Conservation (phyloP, 2,113 vertebrate genomes). For the Myrmophylax atrothorax region DNA sequence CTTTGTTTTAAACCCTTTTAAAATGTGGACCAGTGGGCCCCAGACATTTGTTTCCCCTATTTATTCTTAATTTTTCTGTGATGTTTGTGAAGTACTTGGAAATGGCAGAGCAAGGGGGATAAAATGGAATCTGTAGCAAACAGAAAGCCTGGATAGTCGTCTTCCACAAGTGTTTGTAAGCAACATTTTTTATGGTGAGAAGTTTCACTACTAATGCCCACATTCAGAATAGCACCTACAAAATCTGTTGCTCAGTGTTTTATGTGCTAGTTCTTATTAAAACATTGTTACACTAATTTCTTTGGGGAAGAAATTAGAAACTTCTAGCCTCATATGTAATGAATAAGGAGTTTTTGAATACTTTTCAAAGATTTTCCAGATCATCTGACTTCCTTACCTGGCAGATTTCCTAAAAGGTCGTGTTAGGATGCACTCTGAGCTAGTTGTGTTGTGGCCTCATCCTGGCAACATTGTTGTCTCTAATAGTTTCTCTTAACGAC, state of each 20-base stretch:
- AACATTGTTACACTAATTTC: not conserved
- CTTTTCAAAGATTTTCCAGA: not conserved
- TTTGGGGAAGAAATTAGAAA: not conserved
- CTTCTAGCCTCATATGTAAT: not conserved
- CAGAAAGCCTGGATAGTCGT: rapidly evolving
- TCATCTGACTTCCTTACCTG: not conserved
- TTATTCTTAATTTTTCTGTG: not conserved
- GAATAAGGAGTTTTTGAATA: not conserved
- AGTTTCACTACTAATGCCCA: not conserved
- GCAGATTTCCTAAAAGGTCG: not conserved
- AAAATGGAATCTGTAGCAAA: not conserved
- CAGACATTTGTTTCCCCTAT: not conserved
- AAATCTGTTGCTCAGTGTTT: not conserved
- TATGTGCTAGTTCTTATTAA: not conserved
- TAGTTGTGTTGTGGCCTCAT: not conserved
- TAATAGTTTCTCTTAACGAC: not conserved
- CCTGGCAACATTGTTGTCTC: not conserved
- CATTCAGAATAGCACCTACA: not conserved
- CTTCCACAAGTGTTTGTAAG: not conserved
- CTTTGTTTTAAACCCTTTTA: not conserved
- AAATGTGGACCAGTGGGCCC: not conserved
- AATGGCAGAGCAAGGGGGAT: not conserved
- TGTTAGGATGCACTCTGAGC: not conserved
- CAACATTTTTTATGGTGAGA: not conserved
- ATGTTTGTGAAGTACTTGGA: not conserved